These are phyloP conservation scores for Daboia siamensis DNA, from an alignment of 2,113 vertebrate genomes.

Conservation along the genomic window DNA sequence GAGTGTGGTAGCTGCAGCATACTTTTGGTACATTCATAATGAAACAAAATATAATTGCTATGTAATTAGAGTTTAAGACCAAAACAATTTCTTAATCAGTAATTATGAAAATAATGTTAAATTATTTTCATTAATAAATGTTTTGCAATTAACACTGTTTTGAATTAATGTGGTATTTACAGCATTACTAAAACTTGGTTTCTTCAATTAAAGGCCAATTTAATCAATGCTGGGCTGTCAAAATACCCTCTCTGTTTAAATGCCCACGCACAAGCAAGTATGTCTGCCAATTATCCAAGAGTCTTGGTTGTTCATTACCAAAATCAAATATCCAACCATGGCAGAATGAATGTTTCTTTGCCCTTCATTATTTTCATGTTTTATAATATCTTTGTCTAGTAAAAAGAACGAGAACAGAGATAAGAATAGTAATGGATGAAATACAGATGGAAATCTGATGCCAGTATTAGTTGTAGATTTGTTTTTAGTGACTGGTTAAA, in stretches of 20 bases:
- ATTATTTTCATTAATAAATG: conserved; percentile 42
- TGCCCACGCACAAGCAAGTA: conserved; percentile 27
- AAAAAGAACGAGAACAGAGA: conserved; percentile 14
- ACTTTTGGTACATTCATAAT: conserved; percentile 19
- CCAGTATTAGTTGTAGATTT: neutral
- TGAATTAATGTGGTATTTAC: conserved; percentile 55
- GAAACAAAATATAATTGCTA: conserved; percentile 25
- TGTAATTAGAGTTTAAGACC: conserved; percentile 31
- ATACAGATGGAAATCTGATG: conserved; percentile 1
- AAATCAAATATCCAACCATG: conserved; percentile 20
- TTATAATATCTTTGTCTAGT: neutral
- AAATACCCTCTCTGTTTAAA: conserved; percentile 15
- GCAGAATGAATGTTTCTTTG: conserved; percentile 22
- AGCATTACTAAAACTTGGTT: conserved; percentile 50
- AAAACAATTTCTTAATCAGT: conserved; percentile 52
- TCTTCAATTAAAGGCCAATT: conserved; percentile 56
- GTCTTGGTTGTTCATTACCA: conserved; percentile 7
- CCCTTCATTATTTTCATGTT: conserved; percentile 11
- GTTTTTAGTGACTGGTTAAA: neutral
- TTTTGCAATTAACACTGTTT: conserved; percentile 46
- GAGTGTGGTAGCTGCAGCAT: neutral
- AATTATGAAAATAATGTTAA: conserved; percentile 38
- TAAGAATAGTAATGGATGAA: conserved; percentile 1
- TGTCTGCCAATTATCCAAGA: neutral
- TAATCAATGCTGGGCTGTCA: conserved; percentile 43